Base-by-base conservation (phyloP, 2,888 invertebrate species). In the Belgica antarctica region DNA sequence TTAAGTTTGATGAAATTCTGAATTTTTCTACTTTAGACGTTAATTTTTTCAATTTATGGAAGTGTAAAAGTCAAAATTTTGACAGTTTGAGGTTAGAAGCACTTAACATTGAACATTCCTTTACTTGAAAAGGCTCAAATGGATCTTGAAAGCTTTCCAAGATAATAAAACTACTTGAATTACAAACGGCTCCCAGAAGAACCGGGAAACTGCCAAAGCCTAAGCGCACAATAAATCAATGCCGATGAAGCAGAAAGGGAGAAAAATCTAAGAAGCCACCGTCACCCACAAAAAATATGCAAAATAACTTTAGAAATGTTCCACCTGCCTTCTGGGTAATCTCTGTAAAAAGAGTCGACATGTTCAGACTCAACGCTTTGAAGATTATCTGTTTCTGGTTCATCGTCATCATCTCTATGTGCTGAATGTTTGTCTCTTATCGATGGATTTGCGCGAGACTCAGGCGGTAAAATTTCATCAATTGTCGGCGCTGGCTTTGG, bases 331-430 rank as follows among this genome's bases (percentile, higher is more conserved):
- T 62, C 62, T 52, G 52, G 22, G 65, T 78, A 82, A 78, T 84
- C 82, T 72, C 81, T 80, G 74, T 85, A 84, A 75, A 86, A 83
- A 59, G 86, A 85, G 77, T 85, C 85, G 52, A 88, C 84, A 75
- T 87, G 87, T 76, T 88, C 88, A 57, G 87, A 88, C 76, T 89
- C 89, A 3, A 87, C 88, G 73, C 86, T 87, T 77, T 88, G 87
- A 75, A 89, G 77, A 52, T 82, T 82, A 74, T 87, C 87, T 57
- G 80, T 79, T 62, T 76, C 76, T 28, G 78, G 79, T 0, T 74
- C 74, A 25, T 80, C 78, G 2, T 74, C 75, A 4, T 77, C 76
- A 62, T 72, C 70, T 71, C 74, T 73, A 1, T 66, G 57, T 25
- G 59, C 28, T 28, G 65, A 62, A 17, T 41, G 52, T 15, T 62